Percentiles rank a stretch among this genome's conserved stretches.
Conservation (phyloP, 30 jellyfish, hydroid and myxozoan species). For the Hydractinia echinata region DNA sequence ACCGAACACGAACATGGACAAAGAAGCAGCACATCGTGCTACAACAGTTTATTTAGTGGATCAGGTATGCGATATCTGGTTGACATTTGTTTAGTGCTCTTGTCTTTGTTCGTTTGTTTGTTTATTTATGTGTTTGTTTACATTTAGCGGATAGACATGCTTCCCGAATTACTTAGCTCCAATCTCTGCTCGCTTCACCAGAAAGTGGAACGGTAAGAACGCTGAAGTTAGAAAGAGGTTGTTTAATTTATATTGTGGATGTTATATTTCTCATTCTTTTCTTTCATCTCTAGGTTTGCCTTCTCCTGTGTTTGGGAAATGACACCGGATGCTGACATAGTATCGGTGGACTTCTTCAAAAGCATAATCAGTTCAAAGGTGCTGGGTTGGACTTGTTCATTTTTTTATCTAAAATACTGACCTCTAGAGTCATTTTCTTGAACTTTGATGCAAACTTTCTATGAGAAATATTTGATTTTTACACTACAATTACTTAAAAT, state of each 20-base stretch:
- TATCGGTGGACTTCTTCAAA: conserved; percentile 69
- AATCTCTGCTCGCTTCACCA: conserved; percentile 92
- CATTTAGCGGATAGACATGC: conserved; percentile 93
- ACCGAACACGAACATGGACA: conserved; percentile 95
- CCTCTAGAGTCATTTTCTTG: too few relatives aligned
- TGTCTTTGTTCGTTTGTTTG: background rate
- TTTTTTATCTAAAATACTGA: background rate
- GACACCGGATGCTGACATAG: conserved; percentile 80
- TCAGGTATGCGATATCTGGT: conserved; percentile 41
- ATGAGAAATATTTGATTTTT: too few relatives aligned
- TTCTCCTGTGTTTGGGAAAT: conserved; percentile 96
- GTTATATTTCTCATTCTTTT: background rate
- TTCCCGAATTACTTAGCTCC: conserved; percentile 97
- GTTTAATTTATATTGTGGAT: background rate
- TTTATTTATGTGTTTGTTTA: too few relatives aligned
- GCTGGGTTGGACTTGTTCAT: background rate
- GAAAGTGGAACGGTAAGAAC: conserved; percentile 86
- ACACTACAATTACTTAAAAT: too few relatives aligned
- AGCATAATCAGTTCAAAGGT: conserved; percentile 90
- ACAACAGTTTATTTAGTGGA: conserved; percentile 94
- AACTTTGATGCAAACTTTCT: too few relatives aligned
- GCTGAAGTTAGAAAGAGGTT: background rate
- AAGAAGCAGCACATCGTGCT: conserved; percentile 90
- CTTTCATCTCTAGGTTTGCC: conserved; percentile 58
- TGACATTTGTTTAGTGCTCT: background rate